Base-by-base conservation (phyloP, 1,140 invertebrate species). In the Anthonomus grandis region DNA sequence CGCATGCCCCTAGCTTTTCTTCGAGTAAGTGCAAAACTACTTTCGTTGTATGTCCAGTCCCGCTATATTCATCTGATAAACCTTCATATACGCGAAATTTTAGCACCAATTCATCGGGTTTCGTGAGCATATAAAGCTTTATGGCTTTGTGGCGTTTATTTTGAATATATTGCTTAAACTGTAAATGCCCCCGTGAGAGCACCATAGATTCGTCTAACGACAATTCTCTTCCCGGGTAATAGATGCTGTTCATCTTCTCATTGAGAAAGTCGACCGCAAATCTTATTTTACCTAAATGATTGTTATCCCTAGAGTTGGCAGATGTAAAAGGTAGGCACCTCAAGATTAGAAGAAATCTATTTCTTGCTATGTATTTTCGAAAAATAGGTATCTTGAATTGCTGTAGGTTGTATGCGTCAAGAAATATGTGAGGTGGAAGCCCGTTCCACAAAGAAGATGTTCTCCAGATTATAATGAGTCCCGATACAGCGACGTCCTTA, bases 21-120 rank as follows among this genome's bases (percentile, higher is more conserved):
- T 71, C 58, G 10, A 68, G 31, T 68, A n/a, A 68, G 25, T 68
- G 17, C 36, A 66, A 27, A 10, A 70, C 69, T 27, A 72, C 60
- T 55, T 66, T 64, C 9, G 59, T 27, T 8, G 56, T 38, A 38
- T 72, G 68, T 3, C 61, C 64, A 49, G 39, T 56, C 31, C 52
- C 52, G 15, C 31, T 9, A 49, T 56, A 50, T 51, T 46, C 49
- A 47, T 65, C 61, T 49, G 51, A 27, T 38, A 24, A 22, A n/a
- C 24, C 47, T 22, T 38, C 31, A 38, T 60, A 57, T 4, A 60
- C 46, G 4, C 13, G 23, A 19, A 38, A 21, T 44, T 57, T 57
- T 24, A 57, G 21, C 15, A 60, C 24, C 10, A 46, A n/a, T 8
- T 47, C 53, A 45, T 34, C 37, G 4, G 53, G 46, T 27, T 57